Base-by-base conservation (phyloP, 2,113 vertebrate genomes). In the Heterotilapia buettikoferi region DNA sequence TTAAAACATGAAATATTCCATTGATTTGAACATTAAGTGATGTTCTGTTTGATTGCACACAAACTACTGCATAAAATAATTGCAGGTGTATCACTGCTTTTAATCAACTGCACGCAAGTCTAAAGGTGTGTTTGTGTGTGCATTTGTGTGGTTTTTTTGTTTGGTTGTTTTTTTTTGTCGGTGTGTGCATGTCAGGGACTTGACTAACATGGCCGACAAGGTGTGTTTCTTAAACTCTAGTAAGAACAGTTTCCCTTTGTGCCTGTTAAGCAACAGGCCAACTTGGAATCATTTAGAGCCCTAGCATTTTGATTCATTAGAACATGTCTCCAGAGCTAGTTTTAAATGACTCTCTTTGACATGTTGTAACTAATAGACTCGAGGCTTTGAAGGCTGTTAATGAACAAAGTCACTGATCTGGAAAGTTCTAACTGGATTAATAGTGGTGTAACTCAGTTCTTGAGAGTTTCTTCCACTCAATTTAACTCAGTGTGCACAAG, bases 341-440 rank as follows among this genome's bases (percentile, higher is more conserved):
- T 90, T 94, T 94, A 91, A 95, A 95, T 91, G 87, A 90, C 88
- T 95, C 82, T 76, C 50, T 90, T 82, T 95, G 94, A 94, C 91
- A 87, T 82, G 54, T 90, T 88, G 87, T 86, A 89, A 93, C 92
- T 92, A 93, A 95, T 92, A 92, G 90, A 91, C 90, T 80, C 71
- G 68, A 91, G 31, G 88, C 80, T 92, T 92, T 91, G 90, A 93
- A 92, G 92, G 85, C 86, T 91, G 90, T 82, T 94, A 95, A 95
- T 93, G 94, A 96, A 93, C 90, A 93, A 90, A 94, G 57, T 79
- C 90, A 90, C 71, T 91, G 87, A 93, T 93, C 90, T 90, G 88
- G 80, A 96, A 93, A 93, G 87, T 95, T 95, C 86, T 90, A 92
- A 94, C 66, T 91, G 89, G 88, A 94, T 92, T 94, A 92, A 94